Base-by-base conservation (phyloP, 2,888 invertebrate genomes). In the Hipparchia semele region DNA sequence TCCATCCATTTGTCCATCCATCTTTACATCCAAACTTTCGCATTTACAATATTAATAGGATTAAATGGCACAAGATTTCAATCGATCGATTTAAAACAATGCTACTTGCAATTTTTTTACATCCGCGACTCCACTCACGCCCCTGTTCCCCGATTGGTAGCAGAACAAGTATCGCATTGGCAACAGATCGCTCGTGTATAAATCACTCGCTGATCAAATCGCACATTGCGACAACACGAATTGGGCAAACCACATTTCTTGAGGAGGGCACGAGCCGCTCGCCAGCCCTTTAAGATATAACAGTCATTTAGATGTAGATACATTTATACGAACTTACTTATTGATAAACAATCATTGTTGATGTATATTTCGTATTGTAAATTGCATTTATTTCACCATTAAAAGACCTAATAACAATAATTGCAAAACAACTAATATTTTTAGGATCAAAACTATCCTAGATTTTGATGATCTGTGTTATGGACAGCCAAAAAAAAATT, bases 131-230 rank as follows among this genome's bases (percentile, higher is more conserved):
- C 86, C 64, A 75, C 59, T 8, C 67, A 46, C 76, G 77, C 68
- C 78, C 9, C 68, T 81, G 81, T 79, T 61, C 82, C 68, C 71
- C 77, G 80, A 82, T 83, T 79, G 78, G 78, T 75, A 80, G 64
- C 66, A 78, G 78, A 79, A 78, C 80, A 80, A 78, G 78, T 84
- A 73, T 81, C 77, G 76, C 76, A 23, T 23, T 23, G 23, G 23
- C 23, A 75, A 78, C 75, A 79, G 78, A 79, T 75, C 78, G 75
- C 74, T 73, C 74, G 75, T 59, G 75, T 76, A 81, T 82, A 82
- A 82, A 83, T 82, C 83, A 81, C 78, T 69, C 68, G 54, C 73
- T 72, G 80, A 81, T 81, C 78, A 76, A 77, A 80, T 80, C 80
- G 77, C 73, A 72, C 73, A 70, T 72, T 76, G 71, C 71, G 77